These are phyloP conservation scores for Oxystoma pomonae DNA, from an alignment of 2,888 invertebrate species.

Conservation along the genomic window DNA sequence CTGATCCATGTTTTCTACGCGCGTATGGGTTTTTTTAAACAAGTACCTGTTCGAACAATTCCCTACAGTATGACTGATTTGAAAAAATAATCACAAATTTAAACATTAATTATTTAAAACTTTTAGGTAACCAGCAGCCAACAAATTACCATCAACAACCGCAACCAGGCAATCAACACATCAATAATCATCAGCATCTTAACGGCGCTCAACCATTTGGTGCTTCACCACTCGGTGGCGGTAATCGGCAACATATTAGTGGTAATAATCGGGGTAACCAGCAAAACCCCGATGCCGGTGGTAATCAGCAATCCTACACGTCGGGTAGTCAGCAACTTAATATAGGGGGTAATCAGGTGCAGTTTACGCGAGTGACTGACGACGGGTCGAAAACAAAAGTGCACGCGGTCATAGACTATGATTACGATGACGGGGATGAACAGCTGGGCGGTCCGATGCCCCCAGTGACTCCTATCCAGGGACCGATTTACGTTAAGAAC, in stretches of 20 bases:
- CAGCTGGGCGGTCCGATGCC: constrained; percentile 18
- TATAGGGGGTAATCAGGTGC: background rate
- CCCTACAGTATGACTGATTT: no score
- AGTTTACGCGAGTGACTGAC: constrained; percentile 60
- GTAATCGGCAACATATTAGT: background rate
- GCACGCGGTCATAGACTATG: constrained; percentile 69
- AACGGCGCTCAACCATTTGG: background rate
- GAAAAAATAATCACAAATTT: no score
- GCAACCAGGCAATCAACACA: constrained; percentile 12
- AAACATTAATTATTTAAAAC: no score
- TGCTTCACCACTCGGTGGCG: background rate
- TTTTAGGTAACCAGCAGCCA: background rate
- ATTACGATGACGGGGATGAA: constrained; percentile 54
- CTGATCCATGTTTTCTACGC: no score
- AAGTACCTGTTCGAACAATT: no score
- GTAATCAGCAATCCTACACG: background rate
- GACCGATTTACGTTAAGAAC: constrained; percentile 82
- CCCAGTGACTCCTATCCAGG: constrained; percentile 73
- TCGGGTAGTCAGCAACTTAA: background rate
- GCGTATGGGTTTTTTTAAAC: no score
- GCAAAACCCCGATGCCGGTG: constrained; percentile 3
- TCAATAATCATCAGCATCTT: constrained; percentile 15
- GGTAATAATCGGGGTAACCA: background rate
- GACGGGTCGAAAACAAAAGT: constrained; percentile 56
- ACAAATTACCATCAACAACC: background rate